Evolutionary conservation across 2,888 invertebrate species (phyloP), one percentile per base, ranked within the genome.

Genomic region (Morpho helenor): DNA sequence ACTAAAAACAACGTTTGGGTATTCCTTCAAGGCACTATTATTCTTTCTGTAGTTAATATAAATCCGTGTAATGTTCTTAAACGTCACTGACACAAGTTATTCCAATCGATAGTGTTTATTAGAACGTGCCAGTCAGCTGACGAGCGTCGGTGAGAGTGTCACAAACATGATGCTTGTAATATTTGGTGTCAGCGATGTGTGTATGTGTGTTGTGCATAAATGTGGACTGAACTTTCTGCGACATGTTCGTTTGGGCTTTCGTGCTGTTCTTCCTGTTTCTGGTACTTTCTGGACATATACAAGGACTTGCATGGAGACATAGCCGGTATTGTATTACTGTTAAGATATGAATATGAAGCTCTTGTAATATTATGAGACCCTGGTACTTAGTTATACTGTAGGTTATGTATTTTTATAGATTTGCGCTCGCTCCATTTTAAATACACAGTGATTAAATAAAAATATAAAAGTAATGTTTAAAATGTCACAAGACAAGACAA

Each of bases 251-350:
- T 47, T 63, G 62, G 64, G 62, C 60, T 8, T 10, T 65, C 23
- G 52, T 57, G 9, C 45, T 65, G 44, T 65, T 62, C 39, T 50
- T 65, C 55, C 52, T 65, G 45, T 61, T 62, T 50, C 56, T 65
- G 42, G 46, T 61, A 8, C 46, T 65, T 1, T 62, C 60, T 7
- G 57, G 60, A 45, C 64, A 62, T 22, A 56, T 62, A 50, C 60
- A 59, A 58, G 64, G 64, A 10, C 55, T 65, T 53, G 64, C 64
- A 48, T 65, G 64, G 62, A 65, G 60, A 61, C 64, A 62, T 62
- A 64, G 64, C 49, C 56, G 43, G 43, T 43, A 43, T 31, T 31
- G 31, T 31, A 31, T 31, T 31, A 31, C 5, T 31, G 31, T 31
- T 31, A 31, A 31, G 31, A 31, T 31, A 5, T 31, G 5, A 31